Base-by-base conservation (phyloP, 1,140 invertebrate genomes). In the Drosophila kikkawai region DNA sequence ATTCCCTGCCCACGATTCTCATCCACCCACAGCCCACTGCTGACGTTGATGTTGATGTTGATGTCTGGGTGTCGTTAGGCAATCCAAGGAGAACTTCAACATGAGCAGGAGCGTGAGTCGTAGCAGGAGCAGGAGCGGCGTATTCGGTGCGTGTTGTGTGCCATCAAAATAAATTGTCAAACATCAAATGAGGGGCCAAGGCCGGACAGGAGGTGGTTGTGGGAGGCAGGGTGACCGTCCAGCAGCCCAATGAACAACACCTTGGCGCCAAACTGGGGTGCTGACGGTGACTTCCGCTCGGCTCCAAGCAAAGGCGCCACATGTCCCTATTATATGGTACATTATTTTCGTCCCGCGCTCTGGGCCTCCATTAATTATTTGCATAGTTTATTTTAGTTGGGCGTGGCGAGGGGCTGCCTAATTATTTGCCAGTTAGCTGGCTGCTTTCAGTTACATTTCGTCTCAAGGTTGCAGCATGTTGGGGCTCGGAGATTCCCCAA, bases 81-180 rank as follows among this genome's bases (percentile, higher is more conserved):
- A 57, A 79, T 75, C 41, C 61, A 45, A 79, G 44, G 45, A 71
- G 45, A 71, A 60, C 48, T 42, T 51, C 41, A 79, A 79, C 44
- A 68, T 48, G 58, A 55, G 22, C 26, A 51, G 12, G 13, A 50
- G 26, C 17, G 1, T 9, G 47, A 76, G 47, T 47, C 55, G 50
- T 44, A 57, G 68, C 63, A 41, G 44, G 29, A 15, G 22, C 68
- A 61, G 70, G 68, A 74, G 70, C 67, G 34, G 26, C 70, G 39
- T 53, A 39, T 61, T 53, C 37, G 58, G 82, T 86, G 82, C 79
- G 79, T 86, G 82, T 73, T 82, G 63, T 71, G 70, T 57, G 70
- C 79, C 75, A 86, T 86, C 82, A 86, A 86, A 86, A 86, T 86
- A 86, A 86, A 86, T 86, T 82, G 82, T 86, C 82, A 86, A 86